These are phyloP conservation scores for Cryptus armator DNA, from an alignment of 2,888 invertebrate species.

Conservation along the genomic window DNA sequence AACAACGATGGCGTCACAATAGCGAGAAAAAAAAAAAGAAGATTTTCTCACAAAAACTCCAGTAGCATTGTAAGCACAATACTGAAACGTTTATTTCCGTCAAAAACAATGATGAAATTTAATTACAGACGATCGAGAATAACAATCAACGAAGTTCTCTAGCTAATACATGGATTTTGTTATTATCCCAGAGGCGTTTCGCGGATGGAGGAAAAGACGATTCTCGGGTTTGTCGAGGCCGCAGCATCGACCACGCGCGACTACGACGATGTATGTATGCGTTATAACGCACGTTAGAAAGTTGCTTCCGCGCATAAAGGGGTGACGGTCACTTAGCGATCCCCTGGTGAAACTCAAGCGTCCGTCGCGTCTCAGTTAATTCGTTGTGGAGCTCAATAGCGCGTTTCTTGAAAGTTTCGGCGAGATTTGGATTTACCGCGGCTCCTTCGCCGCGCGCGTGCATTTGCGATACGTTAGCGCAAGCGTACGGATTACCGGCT, in stretches of 20 bases:
- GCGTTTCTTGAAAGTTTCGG: slow-evolving; percentile 90
- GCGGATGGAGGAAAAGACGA: background rate
- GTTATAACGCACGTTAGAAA: slow-evolving; percentile 50
- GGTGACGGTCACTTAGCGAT: slow-evolving; percentile 69
- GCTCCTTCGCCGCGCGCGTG: slow-evolving; percentile 94
- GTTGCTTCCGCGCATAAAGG: slow-evolving; percentile 8
- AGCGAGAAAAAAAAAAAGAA: background rate
- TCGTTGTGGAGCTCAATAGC: slow-evolving; percentile 91
- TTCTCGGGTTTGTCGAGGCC: slow-evolving; percentile 4
- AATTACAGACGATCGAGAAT: slow-evolving; percentile 35
- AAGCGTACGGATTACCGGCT: slow-evolving; percentile 93
- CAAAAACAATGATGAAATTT: slow-evolving; percentile 31
- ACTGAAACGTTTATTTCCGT: slow-evolving; percentile 35
- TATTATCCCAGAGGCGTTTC: background rate
- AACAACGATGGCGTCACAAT: background rate
- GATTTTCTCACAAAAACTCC: background rate
- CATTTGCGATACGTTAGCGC: slow-evolving; percentile 96
- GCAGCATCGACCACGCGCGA: background rate
- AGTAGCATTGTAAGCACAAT: background rate
- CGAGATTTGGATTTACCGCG: slow-evolving; percentile 89
- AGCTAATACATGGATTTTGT: slow-evolving; percentile 15
- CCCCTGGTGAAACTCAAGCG: slow-evolving; percentile 86
- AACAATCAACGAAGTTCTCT: slow-evolving; percentile 4
- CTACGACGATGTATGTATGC: no score
- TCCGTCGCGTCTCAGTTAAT: slow-evolving; percentile 85